Conservation (phyloP, 53 echinoderm and acorn worm genomes). For the Apostichopus leukothele region DNA sequence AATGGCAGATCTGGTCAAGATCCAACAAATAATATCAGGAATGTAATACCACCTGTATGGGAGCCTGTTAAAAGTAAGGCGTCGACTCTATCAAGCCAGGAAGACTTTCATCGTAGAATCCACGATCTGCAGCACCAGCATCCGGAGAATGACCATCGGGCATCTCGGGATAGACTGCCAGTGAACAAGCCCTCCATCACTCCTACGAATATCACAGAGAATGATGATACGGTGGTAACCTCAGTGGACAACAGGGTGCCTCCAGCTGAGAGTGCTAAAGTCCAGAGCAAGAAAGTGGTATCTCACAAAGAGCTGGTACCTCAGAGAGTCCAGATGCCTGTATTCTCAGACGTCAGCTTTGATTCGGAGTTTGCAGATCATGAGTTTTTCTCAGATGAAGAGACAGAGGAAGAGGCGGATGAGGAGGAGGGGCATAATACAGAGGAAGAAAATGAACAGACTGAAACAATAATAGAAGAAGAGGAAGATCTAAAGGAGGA, state of each 20-base stretch:
- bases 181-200: background rate
- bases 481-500: background rate
- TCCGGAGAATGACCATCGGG: background rate
- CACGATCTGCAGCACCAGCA: background rate
- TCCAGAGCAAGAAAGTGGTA: background rate
- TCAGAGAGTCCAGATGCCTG: slow-evolving; percentile 47
- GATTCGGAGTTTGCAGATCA: slow-evolving; percentile 69
- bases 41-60: slow-evolving; percentile 23
- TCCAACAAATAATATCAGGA: background rate
- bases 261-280: background rate
- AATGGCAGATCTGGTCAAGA: background rate
- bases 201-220: background rate
- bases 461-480: background rate
- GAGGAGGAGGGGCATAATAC: slow-evolving; percentile 47
- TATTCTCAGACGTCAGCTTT: slow-evolving; percentile 88
- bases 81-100: background rate
- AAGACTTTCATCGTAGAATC: background rate
- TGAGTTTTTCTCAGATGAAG: slow-evolving; percentile 42
- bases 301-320: slow-evolving; percentile 8
- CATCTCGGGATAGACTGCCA: background rate
- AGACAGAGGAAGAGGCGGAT: slow-evolving; percentile 23
- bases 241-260: background rate
- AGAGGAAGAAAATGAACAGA: slow-evolving; percentile 55
- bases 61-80: slow-evolving; percentile 41
- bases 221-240: background rate